Conservation (phyloP, 2,888 invertebrate genomes). For the Parascotia fuliginaria region DNA sequence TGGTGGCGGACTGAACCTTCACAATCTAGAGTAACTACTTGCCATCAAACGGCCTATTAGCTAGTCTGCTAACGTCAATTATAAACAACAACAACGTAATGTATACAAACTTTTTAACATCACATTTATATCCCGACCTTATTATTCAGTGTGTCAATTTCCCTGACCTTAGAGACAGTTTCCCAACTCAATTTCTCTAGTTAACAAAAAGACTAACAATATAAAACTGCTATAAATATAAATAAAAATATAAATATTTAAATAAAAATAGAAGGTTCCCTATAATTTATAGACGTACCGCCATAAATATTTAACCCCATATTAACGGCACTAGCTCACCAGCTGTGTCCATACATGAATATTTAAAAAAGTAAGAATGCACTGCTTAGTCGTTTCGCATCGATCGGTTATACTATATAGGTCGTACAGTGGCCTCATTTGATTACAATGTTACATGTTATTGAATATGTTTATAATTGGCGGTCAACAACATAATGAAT, state of each 20-base stretch:
- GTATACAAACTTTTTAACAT: too few species aligned
- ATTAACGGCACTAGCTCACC: not conserved
- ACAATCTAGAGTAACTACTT: too few species aligned
- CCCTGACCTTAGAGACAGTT: too few species aligned
- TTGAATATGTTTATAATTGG: not conserved
- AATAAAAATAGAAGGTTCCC: not conserved
- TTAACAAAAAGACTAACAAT: too few species aligned
- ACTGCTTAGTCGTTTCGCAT: slow-evolving; percentile 7
- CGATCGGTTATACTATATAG: slow-evolving; percentile 12
- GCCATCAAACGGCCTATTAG: too few species aligned
- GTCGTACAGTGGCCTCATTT: slow-evolving; percentile 4
- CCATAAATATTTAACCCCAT: not conserved
- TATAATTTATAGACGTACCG: not conserved
- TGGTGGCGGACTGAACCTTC: too few species aligned
- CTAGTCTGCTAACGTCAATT: too few species aligned
- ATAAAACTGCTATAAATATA: not conserved
- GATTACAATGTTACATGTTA: not conserved
- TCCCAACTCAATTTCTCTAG: too few species aligned
- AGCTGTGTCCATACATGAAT: slow-evolving; percentile 3
- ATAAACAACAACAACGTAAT: too few species aligned
- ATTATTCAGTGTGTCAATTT: too few species aligned
- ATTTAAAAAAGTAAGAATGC: slow-evolving; percentile 10
- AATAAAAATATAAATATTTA: not conserved
- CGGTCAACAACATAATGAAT: too few species aligned
- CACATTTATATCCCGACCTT: too few species aligned